Evolutionary conservation across 2,888 invertebrate species (phyloP).

Genomic region (Orgyia antiqua): DNA sequence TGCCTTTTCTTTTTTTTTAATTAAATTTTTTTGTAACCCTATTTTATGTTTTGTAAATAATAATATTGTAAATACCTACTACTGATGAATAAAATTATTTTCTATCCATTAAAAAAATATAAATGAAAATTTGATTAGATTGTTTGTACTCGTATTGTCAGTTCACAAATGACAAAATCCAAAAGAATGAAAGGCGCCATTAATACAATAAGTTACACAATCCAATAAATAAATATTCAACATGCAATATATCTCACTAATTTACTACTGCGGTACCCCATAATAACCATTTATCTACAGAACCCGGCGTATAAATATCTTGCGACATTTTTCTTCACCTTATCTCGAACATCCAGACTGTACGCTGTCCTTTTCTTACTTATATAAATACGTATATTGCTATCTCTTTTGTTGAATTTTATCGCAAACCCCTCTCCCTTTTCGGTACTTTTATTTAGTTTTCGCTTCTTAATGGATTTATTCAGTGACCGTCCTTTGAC

Average conservation of each 20-base stretch:
- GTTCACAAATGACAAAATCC: too few relatives aligned
- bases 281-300: slow-evolving; percentile 69
- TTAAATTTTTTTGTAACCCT: too few relatives aligned
- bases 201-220: slow-evolving; percentile 47
- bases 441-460: slow-evolving; percentile 70
- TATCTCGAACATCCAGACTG: slow-evolving; percentile 67
- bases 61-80: too few relatives aligned
- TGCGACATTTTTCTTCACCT: slow-evolving; percentile 73
- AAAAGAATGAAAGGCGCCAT: too few relatives aligned
- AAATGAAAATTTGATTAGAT: too few relatives aligned
- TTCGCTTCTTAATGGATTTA: slow-evolving; percentile 69
- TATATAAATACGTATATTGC: slow-evolving; percentile 12
- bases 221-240: slow-evolving; percentile 72
- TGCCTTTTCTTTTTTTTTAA: too few relatives aligned
- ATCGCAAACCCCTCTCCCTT: slow-evolving; percentile 52
- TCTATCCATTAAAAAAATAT: too few relatives aligned
- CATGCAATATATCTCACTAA: slow-evolving; percentile 69
- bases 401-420: slow-evolving; percentile 37
- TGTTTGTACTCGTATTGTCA: too few relatives aligned
- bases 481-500: slow-evolving; percentile 54
- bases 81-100: too few relatives aligned
- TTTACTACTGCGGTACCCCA: slow-evolving; percentile 68
- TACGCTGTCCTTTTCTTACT: slow-evolving; percentile 33
- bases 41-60: too few relatives aligned
- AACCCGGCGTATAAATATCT: slow-evolving; percentile 66